phyloP scores from a whole-genome alignment of 2,797 vertebrate genomes.

The Buphagus erythrorhynchus region DNA sequence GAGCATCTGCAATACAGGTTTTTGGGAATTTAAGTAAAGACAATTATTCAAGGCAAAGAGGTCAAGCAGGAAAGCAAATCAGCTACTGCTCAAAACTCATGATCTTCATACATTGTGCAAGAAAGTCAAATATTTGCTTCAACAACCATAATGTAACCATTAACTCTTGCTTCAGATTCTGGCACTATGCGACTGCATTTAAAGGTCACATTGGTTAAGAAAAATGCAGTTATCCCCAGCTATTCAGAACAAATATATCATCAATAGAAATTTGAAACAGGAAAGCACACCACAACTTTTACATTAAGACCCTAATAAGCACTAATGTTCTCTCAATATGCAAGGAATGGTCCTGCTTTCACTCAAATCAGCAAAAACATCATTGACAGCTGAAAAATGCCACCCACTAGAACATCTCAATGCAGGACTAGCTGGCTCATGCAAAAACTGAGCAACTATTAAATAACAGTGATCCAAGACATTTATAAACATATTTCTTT shows the following conservation, averaged over 20 bases:
- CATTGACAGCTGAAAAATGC: background rate
- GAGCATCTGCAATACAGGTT: background rate
- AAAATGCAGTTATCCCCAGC: background rate
- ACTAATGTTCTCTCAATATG: background rate
- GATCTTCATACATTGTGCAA: constrained; percentile 74
- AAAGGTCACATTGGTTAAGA: constrained; percentile 41
- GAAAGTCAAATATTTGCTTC: constrained; percentile 88
- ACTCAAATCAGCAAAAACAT: background rate
- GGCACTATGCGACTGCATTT: constrained; percentile 13
- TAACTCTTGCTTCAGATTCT: constrained; percentile 74
- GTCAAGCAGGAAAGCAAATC: constrained; percentile 47
- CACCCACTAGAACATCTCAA: background rate
- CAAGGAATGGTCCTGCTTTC: background rate
- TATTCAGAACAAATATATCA: background rate
- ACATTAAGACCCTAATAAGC: background rate
- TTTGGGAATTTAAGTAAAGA: background rate
- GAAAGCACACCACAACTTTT: background rate
- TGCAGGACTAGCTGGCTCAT: background rate
- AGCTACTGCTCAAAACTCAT: constrained; percentile 19
- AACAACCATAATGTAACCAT: constrained; percentile 75
- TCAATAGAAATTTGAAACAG: background rate
- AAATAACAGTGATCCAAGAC: background rate
- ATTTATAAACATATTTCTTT: background rate
- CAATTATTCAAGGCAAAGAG: constrained; percentile 35
- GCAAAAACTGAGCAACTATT: background rate